Evolutionary conservation across 2,113 vertebrate species (phyloP).

Genomic region (Tyto alba): DNA sequence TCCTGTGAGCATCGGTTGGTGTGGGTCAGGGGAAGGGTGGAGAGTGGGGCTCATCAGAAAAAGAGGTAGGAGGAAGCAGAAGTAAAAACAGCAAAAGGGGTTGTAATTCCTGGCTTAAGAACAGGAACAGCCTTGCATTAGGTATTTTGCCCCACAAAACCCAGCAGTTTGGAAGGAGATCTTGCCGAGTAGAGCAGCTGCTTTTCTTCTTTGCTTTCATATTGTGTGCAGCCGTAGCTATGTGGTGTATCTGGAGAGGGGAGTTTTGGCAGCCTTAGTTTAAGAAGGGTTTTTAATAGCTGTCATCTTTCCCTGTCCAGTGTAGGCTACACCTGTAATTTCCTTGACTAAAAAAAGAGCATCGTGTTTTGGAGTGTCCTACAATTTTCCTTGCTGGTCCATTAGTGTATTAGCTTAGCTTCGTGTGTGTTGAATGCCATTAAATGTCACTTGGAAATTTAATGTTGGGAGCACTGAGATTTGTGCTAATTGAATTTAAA

Average conservation of each 20-base stretch:
- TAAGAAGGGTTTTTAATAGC: background rate
- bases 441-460: slow-evolving; percentile 21
- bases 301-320: background rate
- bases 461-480: background rate
- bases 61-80: background rate
- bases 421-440: background rate
- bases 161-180: background rate
- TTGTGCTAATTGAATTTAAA: slow-evolving; percentile 33
- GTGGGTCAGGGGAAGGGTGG: background rate
- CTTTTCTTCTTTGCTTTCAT: background rate
- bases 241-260: background rate
- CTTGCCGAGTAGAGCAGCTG: background rate
- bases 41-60: background rate
- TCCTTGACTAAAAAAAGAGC: background rate
- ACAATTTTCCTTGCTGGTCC: background rate
- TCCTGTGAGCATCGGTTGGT: background rate
- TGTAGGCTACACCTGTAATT: background rate
- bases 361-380: background rate
- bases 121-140: background rate
- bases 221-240: fast-evolving
- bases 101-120: background rate
- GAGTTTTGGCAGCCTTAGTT: background rate
- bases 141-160: background rate
- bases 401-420: slow-evolving; percentile 19
- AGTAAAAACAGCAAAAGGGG: background rate